Base-by-base conservation (phyloP, 2,113 vertebrate genomes). In the Rissa tridactyla region DNA sequence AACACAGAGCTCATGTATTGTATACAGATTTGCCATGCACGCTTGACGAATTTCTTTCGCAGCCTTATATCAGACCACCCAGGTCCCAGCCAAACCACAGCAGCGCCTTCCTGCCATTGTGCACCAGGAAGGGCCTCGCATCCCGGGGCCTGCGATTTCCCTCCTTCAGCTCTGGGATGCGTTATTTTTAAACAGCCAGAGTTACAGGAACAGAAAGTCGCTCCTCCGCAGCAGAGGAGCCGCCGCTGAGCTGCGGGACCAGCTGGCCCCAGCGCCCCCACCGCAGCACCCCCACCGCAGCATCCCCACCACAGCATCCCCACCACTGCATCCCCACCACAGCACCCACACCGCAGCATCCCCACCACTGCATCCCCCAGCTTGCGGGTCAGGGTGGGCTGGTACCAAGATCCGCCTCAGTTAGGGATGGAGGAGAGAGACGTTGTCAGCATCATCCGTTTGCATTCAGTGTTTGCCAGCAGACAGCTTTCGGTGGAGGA, bases 101-200 rank as follows among this genome's bases (percentile, higher is more conserved):
- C 98, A 97, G 88, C 46, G 97, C 95, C 90, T 99, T 99, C 98
- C 99, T 99, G 98, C 95, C 84, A 98, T 99, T 99, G 98, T 99
- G 95, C 96, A 94, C 96, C 98, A 98, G 99, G 98, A 99, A 99
- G 98, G 97, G 95, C 94, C 27, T 55, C 42, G 80, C 88, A 88
- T 98, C 98, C 98, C 86, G 73, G 92, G 55, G 61, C 93, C 93
- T 82, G 38, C 51, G 47, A 13, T 76, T 95, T 91, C 92, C 96
- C 96, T 81, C 82, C 88, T 61, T 82, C 10, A 0, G 80, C n/a
- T 84, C 65, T 91, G 96, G 77, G 95, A 87, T 60, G 87, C 51
- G 13, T 96, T 96, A 51, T 97, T 95, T 97, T 97, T 92, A 82
- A 98, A 64, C 82, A 91, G 78, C n/a, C 14, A 3, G 42, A 86